phyloP scores from a whole-genome alignment of 2,797 vertebrate genomes.

The Margarornis squamiger region DNA sequence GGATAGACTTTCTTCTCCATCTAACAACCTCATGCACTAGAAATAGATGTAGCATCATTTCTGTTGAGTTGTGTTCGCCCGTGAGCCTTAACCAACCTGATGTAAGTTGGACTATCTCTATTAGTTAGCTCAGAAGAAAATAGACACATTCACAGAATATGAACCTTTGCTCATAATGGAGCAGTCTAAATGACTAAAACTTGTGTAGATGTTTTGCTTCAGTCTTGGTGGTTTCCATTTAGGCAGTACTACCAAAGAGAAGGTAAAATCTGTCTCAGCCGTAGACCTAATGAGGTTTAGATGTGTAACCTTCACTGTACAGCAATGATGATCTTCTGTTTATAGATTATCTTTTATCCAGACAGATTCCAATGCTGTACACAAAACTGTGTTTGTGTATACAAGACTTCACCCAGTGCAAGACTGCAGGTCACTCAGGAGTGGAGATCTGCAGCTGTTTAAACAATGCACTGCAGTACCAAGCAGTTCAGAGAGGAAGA shows the following conservation, averaged over 20 bases:
- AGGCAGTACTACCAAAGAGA: not conserved
- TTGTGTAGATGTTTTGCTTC: not conserved
- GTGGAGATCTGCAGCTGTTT: not conserved
- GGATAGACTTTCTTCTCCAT: not conserved
- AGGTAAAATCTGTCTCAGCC: not conserved
- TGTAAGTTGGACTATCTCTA: not conserved
- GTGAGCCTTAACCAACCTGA: not conserved
- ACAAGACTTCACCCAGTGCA: not conserved
- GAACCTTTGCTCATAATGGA: not conserved
- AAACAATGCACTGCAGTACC: not conserved
- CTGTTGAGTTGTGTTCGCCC: not conserved
- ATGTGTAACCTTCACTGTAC: not conserved
- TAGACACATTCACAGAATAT: not conserved
- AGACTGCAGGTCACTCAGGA: not conserved
- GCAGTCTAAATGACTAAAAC: not conserved
- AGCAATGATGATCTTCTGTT: not conserved
- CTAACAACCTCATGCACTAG: not conserved
- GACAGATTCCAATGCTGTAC: not conserved
- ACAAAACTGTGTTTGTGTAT: not conserved
- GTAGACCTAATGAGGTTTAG: not conserved
- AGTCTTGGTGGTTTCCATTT: not conserved
- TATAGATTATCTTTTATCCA: not conserved
- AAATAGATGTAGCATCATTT: not conserved
- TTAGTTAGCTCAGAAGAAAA: not conserved
- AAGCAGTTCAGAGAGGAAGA: not conserved